Evolutionary conservation across 2,888 invertebrate genomes (phyloP).

Genomic region (Petrolisthes manimaculis): DNA sequence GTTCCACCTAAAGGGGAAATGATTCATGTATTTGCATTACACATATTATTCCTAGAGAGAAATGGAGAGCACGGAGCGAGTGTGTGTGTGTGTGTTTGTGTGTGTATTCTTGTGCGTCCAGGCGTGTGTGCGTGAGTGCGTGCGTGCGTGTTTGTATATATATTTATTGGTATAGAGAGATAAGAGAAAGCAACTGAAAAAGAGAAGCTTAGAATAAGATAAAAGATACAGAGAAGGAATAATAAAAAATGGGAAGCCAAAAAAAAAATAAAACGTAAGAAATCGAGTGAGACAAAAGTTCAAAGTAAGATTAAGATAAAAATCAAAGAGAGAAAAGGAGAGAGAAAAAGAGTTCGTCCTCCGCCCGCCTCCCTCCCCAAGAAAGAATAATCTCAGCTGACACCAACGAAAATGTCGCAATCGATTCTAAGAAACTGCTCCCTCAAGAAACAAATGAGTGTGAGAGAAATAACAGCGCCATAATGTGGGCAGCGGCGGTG

Average conservation of each 20-base stretch:
- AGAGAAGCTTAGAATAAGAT: no score
- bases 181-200: no score
- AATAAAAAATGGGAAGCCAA: background rate
- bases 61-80: no score
- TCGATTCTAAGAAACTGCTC: conserved; percentile 16
- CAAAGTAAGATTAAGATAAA: background rate
- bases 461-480: conserved; percentile 4
- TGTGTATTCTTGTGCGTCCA: background rate
- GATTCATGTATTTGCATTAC: no score
- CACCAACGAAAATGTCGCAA: conserved; percentile 16
- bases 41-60: no score
- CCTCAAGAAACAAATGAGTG: conserved; percentile 1
- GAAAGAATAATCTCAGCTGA: conserved; percentile 20
- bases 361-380: no score
- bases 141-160: background rate
- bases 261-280: background rate
- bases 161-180: no score
- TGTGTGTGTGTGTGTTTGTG: no score
- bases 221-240: background rate
- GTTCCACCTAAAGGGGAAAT: no score
- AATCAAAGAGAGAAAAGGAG: background rate
- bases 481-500: no score
- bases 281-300: background rate
- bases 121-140: background rate
- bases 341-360: background rate